These are phyloP conservation scores for Lingula anatina DNA, from an alignment of 2,888 invertebrate species.

Conservation along the genomic window DNA sequence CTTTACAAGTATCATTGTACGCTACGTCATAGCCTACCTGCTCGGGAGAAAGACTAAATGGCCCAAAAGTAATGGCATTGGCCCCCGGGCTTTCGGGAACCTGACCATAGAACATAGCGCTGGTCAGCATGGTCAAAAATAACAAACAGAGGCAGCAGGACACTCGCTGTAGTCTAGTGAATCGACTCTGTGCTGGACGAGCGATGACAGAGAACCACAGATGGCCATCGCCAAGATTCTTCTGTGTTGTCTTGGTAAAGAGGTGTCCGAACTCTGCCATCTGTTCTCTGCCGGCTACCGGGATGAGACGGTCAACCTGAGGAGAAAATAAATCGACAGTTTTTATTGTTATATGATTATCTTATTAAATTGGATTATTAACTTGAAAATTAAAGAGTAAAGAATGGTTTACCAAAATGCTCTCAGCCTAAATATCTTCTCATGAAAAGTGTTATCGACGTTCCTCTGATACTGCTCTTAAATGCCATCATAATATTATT, in stretches of 20 bases:
- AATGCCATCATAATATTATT: too few relatives aligned
- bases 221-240: constrained; percentile 55
- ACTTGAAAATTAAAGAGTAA: too few relatives aligned
- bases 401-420: too few relatives aligned
- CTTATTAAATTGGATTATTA: too few relatives aligned
- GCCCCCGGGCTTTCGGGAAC: constrained; percentile 18
- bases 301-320: constrained; percentile 55
- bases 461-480: too few relatives aligned
- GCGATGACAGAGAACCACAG: constrained; percentile 57
- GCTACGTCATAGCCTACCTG: too few relatives aligned
- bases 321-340: too few relatives aligned
- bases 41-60: constrained; percentile 53
- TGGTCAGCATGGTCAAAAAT: constrained; percentile 56
- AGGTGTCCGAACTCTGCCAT: constrained; percentile 53
- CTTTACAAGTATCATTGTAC: too few relatives aligned
- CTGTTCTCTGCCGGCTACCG: constrained; percentile 54
- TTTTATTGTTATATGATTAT: too few relatives aligned
- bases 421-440: too few relatives aligned
- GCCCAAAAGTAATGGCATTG: constrained; percentile 51
- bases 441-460: too few relatives aligned
- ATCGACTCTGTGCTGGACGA: constrained; percentile 54
- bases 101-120: constrained; percentile 57
- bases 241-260: constrained; percentile 50
- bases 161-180: constrained; percentile 54
- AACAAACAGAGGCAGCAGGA: constrained; percentile 55